Conservation (phyloP, 2,888 invertebrate genomes). For the Zhengitettix transpicula region DNA sequence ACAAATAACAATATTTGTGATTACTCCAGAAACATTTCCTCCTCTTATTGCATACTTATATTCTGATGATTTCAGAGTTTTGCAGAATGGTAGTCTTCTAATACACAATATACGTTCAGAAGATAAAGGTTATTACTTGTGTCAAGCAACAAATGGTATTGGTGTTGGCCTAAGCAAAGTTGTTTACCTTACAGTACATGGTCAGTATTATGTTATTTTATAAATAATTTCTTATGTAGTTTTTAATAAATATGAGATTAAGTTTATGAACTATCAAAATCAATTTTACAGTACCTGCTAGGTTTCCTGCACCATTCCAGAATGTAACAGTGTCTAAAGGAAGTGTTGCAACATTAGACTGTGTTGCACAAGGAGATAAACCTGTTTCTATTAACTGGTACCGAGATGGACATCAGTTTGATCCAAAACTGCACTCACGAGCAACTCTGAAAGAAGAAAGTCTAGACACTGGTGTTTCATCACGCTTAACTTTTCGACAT, state of each 20-base stretch:
- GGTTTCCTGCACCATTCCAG: conserved; percentile 13
- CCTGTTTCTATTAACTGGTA: conserved; percentile 18
- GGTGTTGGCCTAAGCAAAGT: conserved; percentile 25
- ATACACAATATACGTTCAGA: conserved; percentile 15
- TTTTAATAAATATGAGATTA: neutral
- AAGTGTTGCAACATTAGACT: conserved; percentile 15
- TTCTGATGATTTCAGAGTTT: neutral
- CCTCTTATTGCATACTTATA: neutral
- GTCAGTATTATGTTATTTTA: conserved; percentile 15
- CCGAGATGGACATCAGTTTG: conserved; percentile 10
- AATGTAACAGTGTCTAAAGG: conserved; percentile 17
- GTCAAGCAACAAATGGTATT: conserved; percentile 23
- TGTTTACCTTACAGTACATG: conserved; percentile 24
- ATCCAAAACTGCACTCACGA: conserved; percentile 2
- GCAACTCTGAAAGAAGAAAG: conserved; percentile 2
- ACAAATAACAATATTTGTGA: too few relatives aligned
- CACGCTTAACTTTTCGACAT: conserved; percentile 10
- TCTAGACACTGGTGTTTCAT: conserved; percentile 23
- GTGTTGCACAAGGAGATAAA: conserved; percentile 18
- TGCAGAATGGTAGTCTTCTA: conserved; percentile 16
- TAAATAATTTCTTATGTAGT: neutral
- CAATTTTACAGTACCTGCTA: conserved; percentile 15
- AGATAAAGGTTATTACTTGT: conserved; percentile 18
- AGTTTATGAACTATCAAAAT: neutral
- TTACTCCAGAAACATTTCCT: too few relatives aligned